Evolutionary conservation across 1,140 invertebrate genomes (phyloP), one percentile per base, ranked within the genome.

Genomic region (Asbolus verrucosus): DNA sequence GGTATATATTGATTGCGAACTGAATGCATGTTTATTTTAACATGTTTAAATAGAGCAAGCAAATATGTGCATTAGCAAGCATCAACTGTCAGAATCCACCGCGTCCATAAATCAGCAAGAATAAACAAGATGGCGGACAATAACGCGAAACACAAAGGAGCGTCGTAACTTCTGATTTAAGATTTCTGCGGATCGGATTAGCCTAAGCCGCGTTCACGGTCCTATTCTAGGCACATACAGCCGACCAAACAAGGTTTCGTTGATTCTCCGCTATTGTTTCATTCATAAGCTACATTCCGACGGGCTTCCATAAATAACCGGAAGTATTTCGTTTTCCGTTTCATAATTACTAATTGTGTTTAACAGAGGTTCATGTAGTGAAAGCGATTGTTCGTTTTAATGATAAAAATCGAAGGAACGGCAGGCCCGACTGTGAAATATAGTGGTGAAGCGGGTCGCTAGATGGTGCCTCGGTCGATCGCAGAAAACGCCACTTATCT

Each of bases 111-210:
- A 72, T 72, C 70, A 65, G 33, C 60, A 63, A 33, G 66, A 72
- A 66, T 72, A 72, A 72, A 72, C 70, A 72, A 72, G 70, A 72
- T 72, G 70, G 70, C 66, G 54, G 60, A 72, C 70, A 72, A 72
- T 72, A 72, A 50, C 38, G 61, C 60, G 33, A 72, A 68, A 72
- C 67, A 72, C 67, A 67, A 59, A 73, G 70, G 70, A 43, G 41
- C 21, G 65, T 59, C 62, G 69, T 73, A 71, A 73, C 69, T 73
- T 71, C 60, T 71, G 70, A 63, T 72, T 69, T 72, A 63, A 69
- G 66, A 72, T 72, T 72, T 68, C 18, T 30, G 24, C 54, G 54
- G 67, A 43, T 54, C 66, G 65, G 65, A 72, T 72, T 72, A 63
- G 31, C n/a, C 27, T 54, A 72, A 65, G 66, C 65, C 66, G 59